Base-by-base conservation (phyloP, 2,113 vertebrate species). In the Rissa tridactyla region DNA sequence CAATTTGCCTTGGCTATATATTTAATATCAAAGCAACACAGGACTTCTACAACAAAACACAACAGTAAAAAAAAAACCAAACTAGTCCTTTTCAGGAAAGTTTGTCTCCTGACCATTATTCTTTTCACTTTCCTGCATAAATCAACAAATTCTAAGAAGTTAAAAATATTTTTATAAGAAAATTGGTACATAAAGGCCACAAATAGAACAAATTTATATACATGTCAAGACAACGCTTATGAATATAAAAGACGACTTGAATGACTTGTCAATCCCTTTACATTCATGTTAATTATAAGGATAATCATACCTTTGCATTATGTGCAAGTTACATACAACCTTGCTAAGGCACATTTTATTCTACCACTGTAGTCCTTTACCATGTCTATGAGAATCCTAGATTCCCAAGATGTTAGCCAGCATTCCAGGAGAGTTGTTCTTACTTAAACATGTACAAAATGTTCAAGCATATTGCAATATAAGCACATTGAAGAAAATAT, bases 261-360 rank as follows among this genome's bases (percentile, higher is more conserved):
- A 49, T 60, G 34, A 54, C 36, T 58, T 62, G 34, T 30, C 61
- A 68, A 72, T 69, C 12, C 58, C 51, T 75, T 62, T 10, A 17
- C 7, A 16, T 15, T 71, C 10, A 1, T 0, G 8, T 2, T 60
- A 55, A 32, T 27, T 66, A 8, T 1, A 51, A 61, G 23, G 60
- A 52, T 2, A 64, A 27, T 2, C 38, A 36, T 15, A 77, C 4
- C 10, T 32, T 34, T n/a, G 15, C 15, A 54, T 2, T 10, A 18
- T 1, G 13, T 6, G 20, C 68, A 61, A 12, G 27, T 22, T 26
- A 57, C 58, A 46, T 9, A 36, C 11, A 46, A 36, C 58, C 47
- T 36, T 49, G 21, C 34, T 83, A 68, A 38, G 3, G 3, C 44
- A 32, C 22, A 5, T 47, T 42, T 22, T 17, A 46, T 3, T 57